Evolutionary conservation across 2,888 invertebrate genomes (phyloP), one percentile per base, ranked within the genome.

Genomic region (Elmis aenea): DNA sequence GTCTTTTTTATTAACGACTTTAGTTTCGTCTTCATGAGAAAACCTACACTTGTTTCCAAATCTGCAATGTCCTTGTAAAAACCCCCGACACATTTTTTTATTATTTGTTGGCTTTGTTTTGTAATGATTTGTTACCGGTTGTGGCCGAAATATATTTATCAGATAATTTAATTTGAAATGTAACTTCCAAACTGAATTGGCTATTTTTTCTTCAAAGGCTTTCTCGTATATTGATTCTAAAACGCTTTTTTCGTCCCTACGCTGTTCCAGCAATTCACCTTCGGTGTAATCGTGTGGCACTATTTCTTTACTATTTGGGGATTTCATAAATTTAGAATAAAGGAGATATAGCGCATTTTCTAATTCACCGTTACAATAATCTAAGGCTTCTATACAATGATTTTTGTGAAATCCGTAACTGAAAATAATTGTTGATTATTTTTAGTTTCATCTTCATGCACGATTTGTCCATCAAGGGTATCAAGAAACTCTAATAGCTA

Each of bases 171-270:
- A 64, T 53, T 79, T 74, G 35, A 87, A 66, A 54, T 75, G 77
- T 1, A 88, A 67, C 43, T 71, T 75, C 88, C 88, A 89, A 10
- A 86, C 73, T 18, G 61, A 55, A 65, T 85, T 77, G 33, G 72
- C 70, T 34, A 85, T 81, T 59, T 81, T 83, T 42, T 81, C 79
- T 52, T 70, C 72, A 59, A 84, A 87, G 15, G 73, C 71, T 15
- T 72, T 68, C 39, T 84, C 86, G 53, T 86, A 89, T 45, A 88
- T 88, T 9, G 86, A 85, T 64, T 83, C 77, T 16, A 89, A 64
- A 0, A 83, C 84, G 44, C 79, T 77, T 62, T 79, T 79, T 57
- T 89, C 88, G 35, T 87, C 87, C 5, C 65, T 66, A 40, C 80
- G 73, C 67, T 79, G 79, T 60, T 83, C 82, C 14, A 76, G 45